Evolutionary conservation across 1,140 invertebrate genomes (phyloP).

Genomic region (Lasioglossum baleicum): DNA sequence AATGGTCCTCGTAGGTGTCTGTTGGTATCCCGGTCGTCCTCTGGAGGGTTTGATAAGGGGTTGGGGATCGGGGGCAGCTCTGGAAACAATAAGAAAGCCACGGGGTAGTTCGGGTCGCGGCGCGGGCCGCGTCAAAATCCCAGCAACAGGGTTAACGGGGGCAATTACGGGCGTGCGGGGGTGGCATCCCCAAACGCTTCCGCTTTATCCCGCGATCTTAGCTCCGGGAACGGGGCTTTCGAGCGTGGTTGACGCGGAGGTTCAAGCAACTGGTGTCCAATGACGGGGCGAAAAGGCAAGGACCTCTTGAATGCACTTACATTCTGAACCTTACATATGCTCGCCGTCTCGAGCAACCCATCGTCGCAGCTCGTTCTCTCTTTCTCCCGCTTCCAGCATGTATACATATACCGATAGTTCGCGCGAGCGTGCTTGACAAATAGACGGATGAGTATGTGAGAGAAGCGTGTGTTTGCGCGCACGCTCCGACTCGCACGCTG

Average conservation of each 20-base stretch:
- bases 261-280: conserved; percentile 64
- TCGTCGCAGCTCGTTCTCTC: conserved; percentile 30
- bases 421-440: conserved; percentile 37
- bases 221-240: conserved; percentile 34
- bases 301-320: conserved; percentile 63
- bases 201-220: conserved; percentile 43
- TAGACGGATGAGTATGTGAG: conserved; percentile 1
- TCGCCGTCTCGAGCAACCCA: conserved; percentile 41
- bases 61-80: neutral
- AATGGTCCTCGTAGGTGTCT: no score
- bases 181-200: conserved; percentile 14
- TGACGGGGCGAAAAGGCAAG: conserved; percentile 57
- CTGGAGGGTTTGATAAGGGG: no score
- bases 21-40: no score
- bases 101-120: neutral
- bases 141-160: neutral
- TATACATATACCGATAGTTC: conserved; percentile 23
- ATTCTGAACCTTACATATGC: conserved; percentile 63
- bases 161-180: neutral
- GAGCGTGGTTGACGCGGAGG: conserved; percentile 44
- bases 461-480: neutral
- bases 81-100: neutral
- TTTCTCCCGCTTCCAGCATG: conserved; percentile 15
- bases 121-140: neutral
- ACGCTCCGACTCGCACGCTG: neutral